Conservation (phyloP, 2,888 invertebrate genomes). For the Lathronympha strigana region DNA sequence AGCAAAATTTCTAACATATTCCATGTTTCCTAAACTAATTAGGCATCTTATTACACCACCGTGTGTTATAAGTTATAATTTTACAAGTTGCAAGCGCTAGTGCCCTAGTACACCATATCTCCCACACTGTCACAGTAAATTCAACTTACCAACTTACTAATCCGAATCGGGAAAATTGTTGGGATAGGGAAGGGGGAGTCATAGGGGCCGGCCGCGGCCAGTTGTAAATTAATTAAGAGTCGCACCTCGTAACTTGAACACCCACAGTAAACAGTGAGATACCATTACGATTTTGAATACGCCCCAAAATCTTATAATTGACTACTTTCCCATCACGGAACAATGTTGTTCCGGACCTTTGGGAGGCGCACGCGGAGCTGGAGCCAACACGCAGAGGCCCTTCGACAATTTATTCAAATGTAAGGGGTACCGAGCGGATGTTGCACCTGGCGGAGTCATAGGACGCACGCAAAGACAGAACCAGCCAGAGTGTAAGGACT, state of each 20-base stretch:
- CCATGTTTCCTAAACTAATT: conserved; percentile 31
- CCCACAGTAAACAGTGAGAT: conserved; percentile 23
- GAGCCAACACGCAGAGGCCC: no score
- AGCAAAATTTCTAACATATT: conserved; percentile 11
- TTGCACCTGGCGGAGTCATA: no score
- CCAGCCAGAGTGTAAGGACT: no score
- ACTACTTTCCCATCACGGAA: no score
- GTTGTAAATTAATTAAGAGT: conserved; percentile 68
- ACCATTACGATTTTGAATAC: not conserved
- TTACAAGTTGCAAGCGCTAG: conserved; percentile 17
- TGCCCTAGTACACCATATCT: conserved; percentile 24
- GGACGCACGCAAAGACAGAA: no score
- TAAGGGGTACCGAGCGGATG: no score
- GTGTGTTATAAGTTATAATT: conserved; percentile 15
- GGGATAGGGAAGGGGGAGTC: conserved; percentile 47
- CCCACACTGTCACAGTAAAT: conserved; percentile 31
- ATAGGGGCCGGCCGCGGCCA: conserved; percentile 45
- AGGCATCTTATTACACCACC: conserved; percentile 32
- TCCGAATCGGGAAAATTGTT: conserved; percentile 47
- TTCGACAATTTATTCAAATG: no score
- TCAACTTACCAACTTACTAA: conserved; percentile 41
- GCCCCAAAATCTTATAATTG: no score
- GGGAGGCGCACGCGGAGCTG: no score
- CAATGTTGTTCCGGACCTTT: no score
- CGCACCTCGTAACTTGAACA: conserved; percentile 47